Base-by-base conservation (phyloP, 2,113 vertebrate species). In the Xyliphius kryptos region DNA sequence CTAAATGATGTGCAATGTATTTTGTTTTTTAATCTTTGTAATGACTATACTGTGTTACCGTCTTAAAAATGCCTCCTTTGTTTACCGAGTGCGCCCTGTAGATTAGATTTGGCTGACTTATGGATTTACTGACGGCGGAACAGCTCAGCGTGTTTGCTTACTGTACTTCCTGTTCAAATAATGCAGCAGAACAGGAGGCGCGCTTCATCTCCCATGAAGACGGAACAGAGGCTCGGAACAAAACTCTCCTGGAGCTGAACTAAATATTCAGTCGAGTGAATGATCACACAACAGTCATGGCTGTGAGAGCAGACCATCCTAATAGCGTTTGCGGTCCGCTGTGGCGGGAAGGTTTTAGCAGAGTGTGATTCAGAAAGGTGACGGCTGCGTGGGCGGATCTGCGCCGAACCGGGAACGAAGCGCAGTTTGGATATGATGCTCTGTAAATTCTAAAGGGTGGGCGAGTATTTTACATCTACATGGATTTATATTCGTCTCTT, bases 61-160 rank as follows among this genome's bases (percentile, higher is more conserved):
- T 32, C 26, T 60, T 36, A 15, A 67, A 67, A 44, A n/a, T 14
- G 12, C 22, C 40, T 17, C 58, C 44, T 38, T 36, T 40, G 22
- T 37, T 19, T 53, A 13, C 60, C 40, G 32, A 20, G 11, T 32
- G 32, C 47, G 49, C 14, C 22, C 46, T 66, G 73, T 65, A 71
- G 51, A 65, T 75, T 75, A 67, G 52, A 38, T 54, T 37, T 17
- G 19, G 46, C 56, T 70, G 63, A 61, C 53, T 66, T 62, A 66
- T 55, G 57, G 67, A 68, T 70, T 66, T 58, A 8, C 56, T 11
- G 6, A 26, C 19, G 26, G 54, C 64, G 52, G 44, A 47, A 49
- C 38, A 49, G 61, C 43, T 64, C 48, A 57, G 50, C 6, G 21
- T 70, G 61, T 73, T 71, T 73, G 51, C 68, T 58, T 17, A 66